Percentiles rank a stretch among this genome's conserved stretches.
Evolutionary conservation across 2,113 vertebrate species (phyloP).

Genomic region (Corythornis cristatus): DNA sequence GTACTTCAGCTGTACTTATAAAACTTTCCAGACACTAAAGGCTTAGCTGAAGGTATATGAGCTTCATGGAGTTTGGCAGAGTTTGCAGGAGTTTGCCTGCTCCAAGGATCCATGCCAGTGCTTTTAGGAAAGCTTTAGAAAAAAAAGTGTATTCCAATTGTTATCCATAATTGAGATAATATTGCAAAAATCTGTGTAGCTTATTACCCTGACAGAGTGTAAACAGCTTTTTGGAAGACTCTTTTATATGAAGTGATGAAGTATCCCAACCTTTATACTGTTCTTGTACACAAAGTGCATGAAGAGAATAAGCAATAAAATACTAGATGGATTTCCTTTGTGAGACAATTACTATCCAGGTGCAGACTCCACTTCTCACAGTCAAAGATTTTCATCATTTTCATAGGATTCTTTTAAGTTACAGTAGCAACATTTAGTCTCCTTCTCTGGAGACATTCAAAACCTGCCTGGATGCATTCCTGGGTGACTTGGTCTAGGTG

Average conservation of each 20-base stretch:
- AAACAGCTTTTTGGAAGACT: conserved; percentile 13
- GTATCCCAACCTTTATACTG: background rate
- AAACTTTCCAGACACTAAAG: background rate
- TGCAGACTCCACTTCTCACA: background rate
- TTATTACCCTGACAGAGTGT: background rate
- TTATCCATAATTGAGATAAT: conserved; percentile 13
- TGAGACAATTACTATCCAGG: background rate
- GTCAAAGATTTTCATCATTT: conserved; percentile 15
- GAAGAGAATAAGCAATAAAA: conserved; percentile 7
- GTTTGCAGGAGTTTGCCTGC: background rate
- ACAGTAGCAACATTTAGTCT: no score
- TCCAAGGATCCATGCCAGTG: background rate
- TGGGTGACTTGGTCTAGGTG: no score
- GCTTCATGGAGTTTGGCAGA: background rate
- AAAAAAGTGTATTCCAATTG: background rate
- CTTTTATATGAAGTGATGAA: background rate
- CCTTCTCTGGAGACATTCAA: no score
- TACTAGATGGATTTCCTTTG: conserved; percentile 33
- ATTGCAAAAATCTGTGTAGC: background rate
- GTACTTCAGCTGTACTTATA: background rate
- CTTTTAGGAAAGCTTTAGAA: background rate
- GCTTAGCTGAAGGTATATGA: background rate
- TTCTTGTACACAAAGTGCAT: background rate
- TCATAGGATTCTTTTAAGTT: background rate
- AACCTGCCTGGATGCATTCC: no score